Conservation (phyloP, 2,888 invertebrate genomes). For the Corbicula japonica region DNA sequence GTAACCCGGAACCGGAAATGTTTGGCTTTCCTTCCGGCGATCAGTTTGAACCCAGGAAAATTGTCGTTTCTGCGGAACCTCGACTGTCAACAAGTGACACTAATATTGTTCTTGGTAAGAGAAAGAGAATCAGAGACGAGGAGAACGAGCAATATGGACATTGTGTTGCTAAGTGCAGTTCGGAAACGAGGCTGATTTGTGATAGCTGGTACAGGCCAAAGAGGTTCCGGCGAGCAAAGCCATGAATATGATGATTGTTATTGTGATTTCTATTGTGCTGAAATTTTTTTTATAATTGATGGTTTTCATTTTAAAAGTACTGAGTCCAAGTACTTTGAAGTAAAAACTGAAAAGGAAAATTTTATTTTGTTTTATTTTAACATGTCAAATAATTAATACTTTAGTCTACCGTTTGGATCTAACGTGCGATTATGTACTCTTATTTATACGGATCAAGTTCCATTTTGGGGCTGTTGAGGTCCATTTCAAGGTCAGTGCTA, state of each 20-base stretch:
- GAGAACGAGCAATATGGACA: too few species aligned
- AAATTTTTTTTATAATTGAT: not conserved
- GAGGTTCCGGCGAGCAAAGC: slow-evolving; percentile 1
- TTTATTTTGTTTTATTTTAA: too few species aligned
- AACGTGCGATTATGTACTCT: too few species aligned
- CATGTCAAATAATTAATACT: too few species aligned
- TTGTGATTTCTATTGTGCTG: not conserved
- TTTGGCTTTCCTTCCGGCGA: slow-evolving; percentile 6
- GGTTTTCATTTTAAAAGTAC: too few species aligned
- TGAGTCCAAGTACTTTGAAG: too few species aligned
- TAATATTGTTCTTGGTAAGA: slow-evolving; percentile 20
- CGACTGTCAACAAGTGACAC: slow-evolving; percentile 16
- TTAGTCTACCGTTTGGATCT: too few species aligned
- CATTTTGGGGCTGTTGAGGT: too few species aligned
- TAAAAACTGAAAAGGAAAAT: too few species aligned
- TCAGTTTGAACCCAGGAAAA: slow-evolving; percentile 17
- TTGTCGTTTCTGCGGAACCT: not conserved
- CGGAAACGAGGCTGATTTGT: slow-evolving; percentile 14
- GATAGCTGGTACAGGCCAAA: slow-evolving; percentile 7
- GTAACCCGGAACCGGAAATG: slow-evolving; percentile 8
- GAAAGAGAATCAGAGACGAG: slow-evolving; percentile 14
- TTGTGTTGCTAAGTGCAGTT: slow-evolving; percentile 7
- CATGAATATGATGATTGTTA: too few species aligned
- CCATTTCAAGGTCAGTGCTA: too few species aligned
- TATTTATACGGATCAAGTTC: too few species aligned